A percentile compares a stretch with the other conserved stretches of the same genome.
These are phyloP conservation scores for Petrolisthes manimaculis DNA, from an alignment of 2,888 invertebrate genomes.

Conservation along the genomic window DNA sequence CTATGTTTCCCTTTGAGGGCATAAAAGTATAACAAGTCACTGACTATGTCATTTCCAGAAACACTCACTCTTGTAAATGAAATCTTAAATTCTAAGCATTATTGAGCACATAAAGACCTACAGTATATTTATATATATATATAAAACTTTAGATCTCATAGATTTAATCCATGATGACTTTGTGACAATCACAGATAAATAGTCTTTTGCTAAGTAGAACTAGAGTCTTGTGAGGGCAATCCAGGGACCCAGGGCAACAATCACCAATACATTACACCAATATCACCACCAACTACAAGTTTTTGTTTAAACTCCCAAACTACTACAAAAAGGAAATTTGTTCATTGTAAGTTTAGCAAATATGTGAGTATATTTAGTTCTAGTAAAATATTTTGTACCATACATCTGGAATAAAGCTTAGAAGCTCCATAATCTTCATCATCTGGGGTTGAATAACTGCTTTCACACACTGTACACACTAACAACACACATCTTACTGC, in stretches of 20 bases:
- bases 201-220: conserved; percentile 38
- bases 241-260: not conserved
- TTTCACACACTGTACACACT: conserved; percentile 15
- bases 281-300: not conserved
- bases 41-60: conserved; percentile 27
- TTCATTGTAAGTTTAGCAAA: not conserved
- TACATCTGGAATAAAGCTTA: not conserved
- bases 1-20: conserved; percentile 25
- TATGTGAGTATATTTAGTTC: no score
- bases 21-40: conserved; percentile 6
- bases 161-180: conserved; percentile 52
- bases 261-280: not conserved
- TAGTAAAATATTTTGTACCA: conserved; percentile 11
- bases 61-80: conserved; percentile 31
- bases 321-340: not conserved
- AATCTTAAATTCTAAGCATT: conserved; percentile 31
- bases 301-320: not conserved
- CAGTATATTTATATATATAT: conserved; percentile 24
- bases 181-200: conserved; percentile 44
- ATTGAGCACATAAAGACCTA: conserved; percentile 39
- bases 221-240: conserved; percentile 16
- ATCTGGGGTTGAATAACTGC: not conserved
- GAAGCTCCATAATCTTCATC: not conserved
- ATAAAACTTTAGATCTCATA: conserved; percentile 32
- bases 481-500: conserved; percentile 23